Conservation (phyloP, 2,888 invertebrate genomes). For the Hypselothyrea guttata region DNA sequence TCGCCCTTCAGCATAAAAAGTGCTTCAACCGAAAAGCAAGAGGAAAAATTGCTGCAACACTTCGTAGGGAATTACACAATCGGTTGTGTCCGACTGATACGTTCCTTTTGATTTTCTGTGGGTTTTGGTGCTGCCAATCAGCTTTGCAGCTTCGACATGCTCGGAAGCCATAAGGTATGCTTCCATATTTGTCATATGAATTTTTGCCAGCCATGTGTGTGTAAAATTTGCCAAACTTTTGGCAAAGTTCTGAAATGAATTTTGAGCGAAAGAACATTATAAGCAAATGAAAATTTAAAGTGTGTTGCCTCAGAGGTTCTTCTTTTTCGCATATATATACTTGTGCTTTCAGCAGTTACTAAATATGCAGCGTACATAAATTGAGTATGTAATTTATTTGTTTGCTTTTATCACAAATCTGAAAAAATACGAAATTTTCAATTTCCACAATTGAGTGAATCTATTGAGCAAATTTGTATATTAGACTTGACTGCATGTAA, state of each 20-base stretch:
- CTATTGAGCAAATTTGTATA: conserved; percentile 49
- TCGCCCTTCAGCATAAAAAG: no score
- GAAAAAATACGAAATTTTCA: no score
- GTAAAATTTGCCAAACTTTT: conserved; percentile 31
- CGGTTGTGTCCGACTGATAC: no score
- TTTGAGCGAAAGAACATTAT: conserved; percentile 55
- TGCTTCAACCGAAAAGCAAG: no score
- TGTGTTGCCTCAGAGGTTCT: conserved; percentile 25
- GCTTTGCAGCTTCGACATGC: conserved; percentile 51
- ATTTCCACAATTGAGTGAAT: conserved; percentile 64
- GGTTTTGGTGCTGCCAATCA: conserved; percentile 51
- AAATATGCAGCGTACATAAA: conserved; percentile 25
- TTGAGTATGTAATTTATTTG: conserved; percentile 37
- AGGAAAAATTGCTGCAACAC: no score
- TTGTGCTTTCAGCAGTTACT: conserved; percentile 8
- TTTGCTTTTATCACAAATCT: conserved; percentile 53
- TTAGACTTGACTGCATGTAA: conserved; percentile 57
- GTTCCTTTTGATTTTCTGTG: conserved; percentile 11
- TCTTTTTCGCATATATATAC: conserved; percentile 10
- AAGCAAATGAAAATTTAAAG: conserved; percentile 70
- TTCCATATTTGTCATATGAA: conserved; percentile 45
- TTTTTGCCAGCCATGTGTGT: conserved; percentile 9
- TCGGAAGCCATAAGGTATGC: conserved; percentile 46
- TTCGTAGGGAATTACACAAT: no score
- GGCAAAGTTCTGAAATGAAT: conserved; percentile 63